Base-by-base conservation (phyloP, 1,140 invertebrate species). In the Octopus bimaculoides region DNA sequence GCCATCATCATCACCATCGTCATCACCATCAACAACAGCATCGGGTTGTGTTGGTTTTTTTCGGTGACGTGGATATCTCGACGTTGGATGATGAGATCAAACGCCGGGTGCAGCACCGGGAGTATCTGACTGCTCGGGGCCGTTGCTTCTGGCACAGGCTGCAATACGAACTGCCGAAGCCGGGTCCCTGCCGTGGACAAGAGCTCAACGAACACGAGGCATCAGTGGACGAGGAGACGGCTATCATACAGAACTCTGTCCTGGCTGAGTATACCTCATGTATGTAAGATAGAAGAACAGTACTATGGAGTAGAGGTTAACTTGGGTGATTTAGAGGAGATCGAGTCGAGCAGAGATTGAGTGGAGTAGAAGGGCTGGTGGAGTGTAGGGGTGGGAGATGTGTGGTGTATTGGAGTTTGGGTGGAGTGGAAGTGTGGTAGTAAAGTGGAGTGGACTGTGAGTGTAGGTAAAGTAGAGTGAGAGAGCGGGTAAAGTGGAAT, bases 141-240 rank as follows among this genome's bases (percentile, higher is more conserved):
- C 74, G 74, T 9, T 75, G 26, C 41, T 75, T 75, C 74, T 75
- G 74, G 74, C 41, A 75, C 52, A n/a, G 74, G 74, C 20, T 75
- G 26, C 17, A 75, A 52, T 75, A 52, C 4, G 74, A 75, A 75
- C 26, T 75, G 26, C 74, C 74, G 41, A 53, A 75, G 20, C 74
- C 74, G n/a, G 52, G 17, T 14, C 7, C 14, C 20, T 12, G 12
- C 61, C 14, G 41, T 53, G 74, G 74, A 0, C 26, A 75, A 17
- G 41, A 53, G 14, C 20, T 75, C 4, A 52, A n/a, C 8, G 74
- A 75, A 17, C 66, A 71, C 26, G 66, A 71, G 14, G 66, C 66
- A 6, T 52, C 20, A 6, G 41, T 52, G 26, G 74, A 75, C 20
- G 74, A 75, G 52, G 41, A 53, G 20, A 52, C 26, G 41, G 41